Evolutionary conservation across 2,113 vertebrate species (phyloP).

Genomic region (Eonycteris spelaea): DNA sequence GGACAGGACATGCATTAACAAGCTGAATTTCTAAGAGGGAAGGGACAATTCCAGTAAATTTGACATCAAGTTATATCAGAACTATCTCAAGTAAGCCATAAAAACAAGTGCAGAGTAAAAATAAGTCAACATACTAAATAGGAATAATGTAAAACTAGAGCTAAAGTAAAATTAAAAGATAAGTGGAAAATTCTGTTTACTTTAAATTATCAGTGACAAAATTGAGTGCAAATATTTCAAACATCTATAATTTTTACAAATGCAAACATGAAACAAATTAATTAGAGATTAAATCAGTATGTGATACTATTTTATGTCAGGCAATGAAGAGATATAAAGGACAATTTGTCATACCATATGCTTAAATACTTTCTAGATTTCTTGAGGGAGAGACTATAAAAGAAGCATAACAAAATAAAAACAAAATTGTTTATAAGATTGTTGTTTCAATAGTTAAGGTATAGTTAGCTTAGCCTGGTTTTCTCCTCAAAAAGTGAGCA

Average conservation of each 20-base stretch:
- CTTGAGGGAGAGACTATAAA: not conserved
- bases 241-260: not conserved
- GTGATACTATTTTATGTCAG: not conserved
- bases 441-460: not conserved
- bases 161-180: constrained; percentile 10
- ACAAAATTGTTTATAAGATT: not conserved
- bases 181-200: not conserved
- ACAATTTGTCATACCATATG: constrained; percentile 5
- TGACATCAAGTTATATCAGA: not conserved
- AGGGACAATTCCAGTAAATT: not conserved
- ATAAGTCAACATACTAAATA: not conserved
- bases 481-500: not conserved
- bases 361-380: not conserved
- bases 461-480: not conserved
- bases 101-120: not conserved
- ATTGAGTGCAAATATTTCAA: not conserved
- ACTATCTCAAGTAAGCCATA: not conserved
- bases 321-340: not conserved
- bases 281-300: not conserved
- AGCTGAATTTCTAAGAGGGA: not conserved
- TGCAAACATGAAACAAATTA: not conserved
- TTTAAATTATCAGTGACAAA: not conserved
- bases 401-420: constrained; percentile 28
- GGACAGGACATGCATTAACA: not conserved
- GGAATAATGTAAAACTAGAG: not conserved